Conservation (phyloP, 2,888 invertebrate species). For the Calliphora vomitoria region DNA sequence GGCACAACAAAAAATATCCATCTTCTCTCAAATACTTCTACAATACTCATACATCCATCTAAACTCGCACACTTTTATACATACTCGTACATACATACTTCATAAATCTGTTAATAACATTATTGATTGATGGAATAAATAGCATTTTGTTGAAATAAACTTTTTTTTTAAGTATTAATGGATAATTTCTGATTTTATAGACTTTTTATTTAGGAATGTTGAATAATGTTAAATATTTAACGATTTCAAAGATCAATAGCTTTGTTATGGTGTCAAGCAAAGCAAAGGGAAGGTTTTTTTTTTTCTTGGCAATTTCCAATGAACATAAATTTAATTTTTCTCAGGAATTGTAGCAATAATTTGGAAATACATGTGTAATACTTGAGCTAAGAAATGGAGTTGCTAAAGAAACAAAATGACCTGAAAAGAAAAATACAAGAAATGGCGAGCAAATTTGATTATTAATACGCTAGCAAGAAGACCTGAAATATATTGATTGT, state of each 20-base stretch:
- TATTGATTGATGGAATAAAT: constrained; percentile 17
- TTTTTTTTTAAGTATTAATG: neutral
- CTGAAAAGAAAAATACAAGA: neutral
- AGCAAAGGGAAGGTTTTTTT: no score
- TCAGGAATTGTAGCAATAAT: neutral
- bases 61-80: neutral
- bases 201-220: neutral
- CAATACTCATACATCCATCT: no score
- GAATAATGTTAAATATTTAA: neutral
- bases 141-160: neutral
- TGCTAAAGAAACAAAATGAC: neutral
- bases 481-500: no score
- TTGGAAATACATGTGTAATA: neutral
- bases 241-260: neutral
- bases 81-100: neutral
- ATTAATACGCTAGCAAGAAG: no score
- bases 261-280: neutral
- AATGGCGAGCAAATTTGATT: no score
- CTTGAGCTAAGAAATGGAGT: neutral
- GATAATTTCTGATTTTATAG: neutral
- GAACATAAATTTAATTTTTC: neutral
- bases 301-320: neutral
- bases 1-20: neutral
- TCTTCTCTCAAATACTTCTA: neutral
- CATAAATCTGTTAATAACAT: neutral